A percentile compares a stretch with the other conserved stretches of the same genome.
Evolutionary conservation across 2,888 invertebrate genomes (phyloP).

Genomic region (Taenaris catops): DNA sequence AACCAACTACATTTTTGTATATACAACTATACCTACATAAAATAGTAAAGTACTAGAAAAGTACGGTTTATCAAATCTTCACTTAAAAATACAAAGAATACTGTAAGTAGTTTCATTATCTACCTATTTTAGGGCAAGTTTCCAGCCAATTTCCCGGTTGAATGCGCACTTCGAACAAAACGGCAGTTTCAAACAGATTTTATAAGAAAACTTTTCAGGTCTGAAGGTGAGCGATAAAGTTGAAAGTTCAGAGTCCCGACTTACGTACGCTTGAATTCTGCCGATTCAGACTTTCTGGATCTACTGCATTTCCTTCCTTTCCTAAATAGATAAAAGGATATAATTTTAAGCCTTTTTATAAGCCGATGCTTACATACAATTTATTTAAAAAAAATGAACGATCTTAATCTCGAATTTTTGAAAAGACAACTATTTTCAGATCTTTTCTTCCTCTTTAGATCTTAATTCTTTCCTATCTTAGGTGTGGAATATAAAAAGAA

Average conservation of each 20-base stretch:
- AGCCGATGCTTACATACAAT: too few relatives aligned
- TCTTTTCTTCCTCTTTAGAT: too few relatives aligned
- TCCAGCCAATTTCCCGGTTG: conserved; percentile 35
- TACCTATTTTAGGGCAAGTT: conserved; percentile 27
- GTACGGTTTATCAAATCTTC: conserved; percentile 2
- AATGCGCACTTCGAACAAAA: conserved; percentile 29
- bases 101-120: conserved; percentile 21
- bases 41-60: too few relatives aligned
- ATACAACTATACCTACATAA: too few relatives aligned
- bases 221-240: conserved; percentile 23
- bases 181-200: conserved; percentile 31
- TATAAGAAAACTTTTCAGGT: conserved; percentile 32
- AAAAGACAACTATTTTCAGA: too few relatives aligned
- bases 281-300: conserved; percentile 2
- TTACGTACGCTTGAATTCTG: conserved; percentile 3
- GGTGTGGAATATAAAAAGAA: too few relatives aligned
- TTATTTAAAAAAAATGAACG: too few relatives aligned
- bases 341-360: too few relatives aligned
- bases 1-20: too few relatives aligned
- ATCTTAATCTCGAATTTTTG: too few relatives aligned
- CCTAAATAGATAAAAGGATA: too few relatives aligned
- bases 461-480: too few relatives aligned
- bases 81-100: conserved; percentile 1
- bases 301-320: neutral
- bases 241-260: conserved; percentile 6